Conservation (phyloP, 2,797 vertebrate genomes). For the Lophius americanus region DNA sequence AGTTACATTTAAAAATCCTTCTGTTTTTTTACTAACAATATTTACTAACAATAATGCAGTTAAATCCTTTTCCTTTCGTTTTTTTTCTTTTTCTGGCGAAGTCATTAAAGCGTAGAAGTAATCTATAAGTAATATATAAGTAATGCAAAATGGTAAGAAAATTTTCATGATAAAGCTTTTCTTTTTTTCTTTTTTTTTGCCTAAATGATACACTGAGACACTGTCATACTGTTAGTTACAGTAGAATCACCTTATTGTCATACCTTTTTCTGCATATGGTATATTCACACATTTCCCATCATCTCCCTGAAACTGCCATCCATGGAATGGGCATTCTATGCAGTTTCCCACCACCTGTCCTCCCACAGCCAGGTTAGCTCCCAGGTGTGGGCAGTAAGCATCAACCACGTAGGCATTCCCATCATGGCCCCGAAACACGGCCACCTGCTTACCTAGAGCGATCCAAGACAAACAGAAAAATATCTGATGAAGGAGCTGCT, state of each 20-base stretch:
- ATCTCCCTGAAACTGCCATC: slow-evolving; percentile 84
- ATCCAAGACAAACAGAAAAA: background rate
- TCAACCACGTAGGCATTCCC: slow-evolving; percentile 80
- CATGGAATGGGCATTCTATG: slow-evolving; percentile 87
- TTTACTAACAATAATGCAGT: too few relatives aligned
- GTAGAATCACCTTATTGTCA: background rate
- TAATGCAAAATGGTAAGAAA: too few relatives aligned
- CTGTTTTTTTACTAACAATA: too few relatives aligned
- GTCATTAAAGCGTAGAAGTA: too few relatives aligned
- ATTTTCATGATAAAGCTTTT: too few relatives aligned
- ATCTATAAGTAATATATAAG: too few relatives aligned
- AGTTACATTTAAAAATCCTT: too few relatives aligned
- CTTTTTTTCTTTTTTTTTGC: too few relatives aligned
- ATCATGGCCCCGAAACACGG: slow-evolving; percentile 77
- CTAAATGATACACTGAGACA: too few relatives aligned
- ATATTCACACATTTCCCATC: slow-evolving; percentile 83
- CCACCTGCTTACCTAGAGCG: slow-evolving; percentile 78
- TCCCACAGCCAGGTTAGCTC: slow-evolving; percentile 83
- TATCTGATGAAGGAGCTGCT: background rate
- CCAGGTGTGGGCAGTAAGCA: slow-evolving; percentile 87
- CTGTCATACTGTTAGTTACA: background rate
- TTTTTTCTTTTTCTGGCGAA: too few relatives aligned
- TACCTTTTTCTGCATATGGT: slow-evolving; percentile 84
- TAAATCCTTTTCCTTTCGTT: too few relatives aligned
- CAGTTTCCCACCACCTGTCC: slow-evolving; percentile 83